Evolutionary conservation across 2,888 invertebrate species (phyloP).

Genomic region (Linnaemya vulpina): DNA sequence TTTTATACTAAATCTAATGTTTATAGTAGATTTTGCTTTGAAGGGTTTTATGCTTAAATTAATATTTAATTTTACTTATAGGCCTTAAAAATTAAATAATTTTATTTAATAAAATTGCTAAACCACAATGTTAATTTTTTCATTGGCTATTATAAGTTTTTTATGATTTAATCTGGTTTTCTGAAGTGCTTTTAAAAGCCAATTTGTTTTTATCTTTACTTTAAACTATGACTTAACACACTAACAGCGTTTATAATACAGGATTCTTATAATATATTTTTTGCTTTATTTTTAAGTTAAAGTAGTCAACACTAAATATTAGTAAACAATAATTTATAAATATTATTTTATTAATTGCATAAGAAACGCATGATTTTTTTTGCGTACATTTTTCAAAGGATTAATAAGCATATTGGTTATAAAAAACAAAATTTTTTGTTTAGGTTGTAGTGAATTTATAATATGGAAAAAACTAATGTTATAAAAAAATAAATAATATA

Average conservation of each 20-base stretch:
- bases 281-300: slow-evolving; percentile 55
- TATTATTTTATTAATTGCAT: slow-evolving; percentile 57
- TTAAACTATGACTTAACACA: slow-evolving; percentile 67
- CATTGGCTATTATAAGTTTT: slow-evolving; percentile 72
- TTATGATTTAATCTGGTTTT: slow-evolving; percentile 69
- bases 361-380: slow-evolving; percentile 47
- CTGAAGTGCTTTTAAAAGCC: slow-evolving; percentile 71
- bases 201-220: slow-evolving; percentile 54
- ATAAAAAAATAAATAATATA: slow-evolving; percentile 38
- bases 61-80: slow-evolving; percentile 72
- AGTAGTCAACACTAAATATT: slow-evolving; percentile 72
- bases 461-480: slow-evolving; percentile 4
- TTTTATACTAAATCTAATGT: slow-evolving; percentile 60
- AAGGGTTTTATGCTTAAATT: slow-evolving; percentile 69
- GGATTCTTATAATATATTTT: slow-evolving; percentile 49
- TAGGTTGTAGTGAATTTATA: background rate
- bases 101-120: slow-evolving; percentile 82
- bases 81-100: slow-evolving; percentile 75
- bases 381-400: slow-evolving; percentile 3
- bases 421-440: slow-evolving; percentile 34
- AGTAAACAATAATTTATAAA: slow-evolving; percentile 71
- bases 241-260: slow-evolving; percentile 76
- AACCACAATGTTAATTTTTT: slow-evolving; percentile 77
- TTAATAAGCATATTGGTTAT: slow-evolving; percentile 52
- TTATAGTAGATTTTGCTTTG: slow-evolving; percentile 59